Evolutionary conservation across 2,113 vertebrate species (phyloP).

Genomic region (Macaca fascicularis): DNA sequence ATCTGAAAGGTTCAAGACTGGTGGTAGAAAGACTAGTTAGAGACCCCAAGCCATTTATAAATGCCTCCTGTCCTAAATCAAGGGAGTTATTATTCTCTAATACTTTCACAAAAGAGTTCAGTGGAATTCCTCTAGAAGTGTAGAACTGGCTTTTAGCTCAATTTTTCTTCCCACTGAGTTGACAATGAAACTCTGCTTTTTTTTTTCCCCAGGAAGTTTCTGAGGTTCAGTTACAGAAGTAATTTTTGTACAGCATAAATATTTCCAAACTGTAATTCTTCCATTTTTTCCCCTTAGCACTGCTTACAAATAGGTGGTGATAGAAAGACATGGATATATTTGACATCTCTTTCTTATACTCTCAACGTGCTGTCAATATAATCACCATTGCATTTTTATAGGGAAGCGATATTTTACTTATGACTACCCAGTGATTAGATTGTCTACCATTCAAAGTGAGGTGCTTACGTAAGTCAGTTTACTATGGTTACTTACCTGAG

Average conservation of each 20-base stretch:
- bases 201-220: not conserved
- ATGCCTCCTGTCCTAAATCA: not conserved
- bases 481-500: not conserved
- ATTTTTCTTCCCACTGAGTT: not conserved
- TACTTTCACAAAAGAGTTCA: not conserved
- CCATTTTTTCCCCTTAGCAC: not conserved
- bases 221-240: not conserved
- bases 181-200: not conserved
- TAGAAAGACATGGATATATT: not conserved
- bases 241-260: not conserved
- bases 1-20: not conserved
- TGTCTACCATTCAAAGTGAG: not conserved
- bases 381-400: not conserved
- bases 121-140: not conserved
- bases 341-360: not conserved
- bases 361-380: not conserved
- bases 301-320: not conserved
- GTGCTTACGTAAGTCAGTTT: not conserved
- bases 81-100: not conserved
- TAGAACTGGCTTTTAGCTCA: not conserved
- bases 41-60: not conserved
- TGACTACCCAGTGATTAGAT: not conserved
- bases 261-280: not conserved
- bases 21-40: not conserved
- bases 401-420: not conserved